phyloP scores from a whole-genome alignment of 2,113 vertebrate genomes.

The Dasyurus viverrinus region DNA sequence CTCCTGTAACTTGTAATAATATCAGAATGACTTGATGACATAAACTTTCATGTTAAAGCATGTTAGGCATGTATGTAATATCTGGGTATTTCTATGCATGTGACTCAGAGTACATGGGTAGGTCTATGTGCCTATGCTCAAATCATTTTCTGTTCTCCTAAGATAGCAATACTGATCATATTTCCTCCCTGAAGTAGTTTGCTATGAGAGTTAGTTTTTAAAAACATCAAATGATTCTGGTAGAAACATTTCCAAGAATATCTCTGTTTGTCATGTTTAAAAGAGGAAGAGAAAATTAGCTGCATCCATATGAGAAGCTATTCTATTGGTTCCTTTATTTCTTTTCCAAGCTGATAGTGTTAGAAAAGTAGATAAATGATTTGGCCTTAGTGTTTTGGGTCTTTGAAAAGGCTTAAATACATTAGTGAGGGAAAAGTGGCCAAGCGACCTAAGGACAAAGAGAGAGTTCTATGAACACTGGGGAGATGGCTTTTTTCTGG shows the following conservation, averaged over 20 bases:
- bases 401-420: slow-evolving; percentile 32
- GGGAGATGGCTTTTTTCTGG: slow-evolving; percentile 13
- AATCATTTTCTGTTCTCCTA: not conserved
- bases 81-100: not conserved
- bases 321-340: not conserved
- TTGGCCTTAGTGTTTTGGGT: slow-evolving; percentile 20
- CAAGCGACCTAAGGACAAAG: slow-evolving; percentile 47
- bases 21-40: slow-evolving; percentile 3
- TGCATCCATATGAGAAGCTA: not conserved
- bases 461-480: not conserved
- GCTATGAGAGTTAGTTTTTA: not conserved
- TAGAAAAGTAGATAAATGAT: not conserved
- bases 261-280: slow-evolving; percentile 16
- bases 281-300: slow-evolving; percentile 2
- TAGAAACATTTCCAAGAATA: slow-evolving; percentile 19
- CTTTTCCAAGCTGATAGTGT: not conserved
- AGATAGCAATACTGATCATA: not conserved
- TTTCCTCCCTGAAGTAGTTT: not conserved
- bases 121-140: not conserved
- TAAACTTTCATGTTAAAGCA: not conserved
- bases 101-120: not conserved
- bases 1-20: not conserved
- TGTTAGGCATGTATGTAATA: not conserved
- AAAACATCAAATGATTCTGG: slow-evolving; percentile 10
- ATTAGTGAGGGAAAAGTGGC: not conserved